A percentile compares a stretch with the other conserved stretches of the same genome.
Evolutionary conservation across 2,888 invertebrate species (phyloP).

Genomic region (Sarcophaga caerulescens): DNA sequence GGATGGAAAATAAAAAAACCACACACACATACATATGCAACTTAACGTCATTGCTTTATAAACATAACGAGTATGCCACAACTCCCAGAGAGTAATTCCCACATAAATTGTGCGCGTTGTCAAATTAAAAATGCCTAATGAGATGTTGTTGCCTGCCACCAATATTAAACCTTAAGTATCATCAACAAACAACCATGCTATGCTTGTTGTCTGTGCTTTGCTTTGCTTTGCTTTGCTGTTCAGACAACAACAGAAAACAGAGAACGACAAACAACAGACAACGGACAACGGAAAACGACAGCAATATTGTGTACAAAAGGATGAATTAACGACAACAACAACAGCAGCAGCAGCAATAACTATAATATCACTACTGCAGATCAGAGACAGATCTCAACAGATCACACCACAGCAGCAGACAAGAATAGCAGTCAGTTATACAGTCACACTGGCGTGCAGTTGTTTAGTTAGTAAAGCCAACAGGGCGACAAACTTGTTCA

Average conservation of each 20-base stretch:
- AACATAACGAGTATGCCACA: constrained; percentile 60
- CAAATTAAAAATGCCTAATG: constrained; percentile 79
- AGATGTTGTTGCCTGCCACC: constrained; percentile 70
- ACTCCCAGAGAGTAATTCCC: constrained; percentile 72
- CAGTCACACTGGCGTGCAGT: neutral
- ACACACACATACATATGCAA: neutral
- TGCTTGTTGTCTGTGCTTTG: too few relatives aligned
- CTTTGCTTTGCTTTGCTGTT: constrained; percentile 25
- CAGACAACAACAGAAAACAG: constrained; percentile 30
- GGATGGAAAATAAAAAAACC: constrained; percentile 28
- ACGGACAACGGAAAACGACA: constrained; percentile 31
- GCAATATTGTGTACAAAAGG: constrained; percentile 35
- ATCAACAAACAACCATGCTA: constrained; percentile 28
- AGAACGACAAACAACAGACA: constrained; percentile 17
- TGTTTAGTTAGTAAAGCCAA: constrained; percentile 16
- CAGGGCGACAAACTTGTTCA: neutral
- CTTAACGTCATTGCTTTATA: neutral
- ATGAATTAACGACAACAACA: constrained; percentile 42
- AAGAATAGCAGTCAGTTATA: neutral
- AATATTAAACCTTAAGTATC: constrained; percentile 65
- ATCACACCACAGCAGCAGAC: constrained; percentile 23
- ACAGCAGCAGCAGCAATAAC: constrained; percentile 30
- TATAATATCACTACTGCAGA: constrained; percentile 50
- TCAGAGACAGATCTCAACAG: constrained; percentile 50
- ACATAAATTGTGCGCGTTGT: constrained; percentile 78